Conservation (phyloP, 2,113 vertebrate genomes). For the Motacilla alba region DNA sequence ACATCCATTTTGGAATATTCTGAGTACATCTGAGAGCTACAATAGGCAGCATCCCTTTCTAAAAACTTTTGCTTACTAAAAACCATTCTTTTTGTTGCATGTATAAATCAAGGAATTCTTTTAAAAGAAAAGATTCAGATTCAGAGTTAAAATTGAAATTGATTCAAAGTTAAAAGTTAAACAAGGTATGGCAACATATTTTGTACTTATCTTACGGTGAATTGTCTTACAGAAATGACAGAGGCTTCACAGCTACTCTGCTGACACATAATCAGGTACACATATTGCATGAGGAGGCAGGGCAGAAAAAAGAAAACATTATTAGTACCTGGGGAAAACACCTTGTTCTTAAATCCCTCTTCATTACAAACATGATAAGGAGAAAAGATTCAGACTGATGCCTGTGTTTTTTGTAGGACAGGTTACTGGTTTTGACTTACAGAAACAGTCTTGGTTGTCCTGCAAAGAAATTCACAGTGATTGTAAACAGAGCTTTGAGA, state of each 20-base stretch:
- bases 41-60: neutral
- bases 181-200: neutral
- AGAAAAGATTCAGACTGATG: neutral
- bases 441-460: neutral
- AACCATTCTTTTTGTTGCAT: neutral
- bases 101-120: neutral
- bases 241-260: neutral
- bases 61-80: neutral
- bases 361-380: neutral
- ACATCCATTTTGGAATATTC: neutral
- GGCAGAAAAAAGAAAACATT: neutral
- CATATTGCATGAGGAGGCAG: accelerated
- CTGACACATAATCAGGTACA: neutral
- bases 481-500: neutral
- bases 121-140: neutral
- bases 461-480: neutral
- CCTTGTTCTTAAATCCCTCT: neutral
- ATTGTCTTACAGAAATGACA: neutral
- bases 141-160: neutral
- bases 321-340: neutral
- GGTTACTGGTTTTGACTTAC: neutral
- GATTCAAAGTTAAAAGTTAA: neutral
- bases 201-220: neutral
- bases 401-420: neutral
- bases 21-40: neutral